Base-by-base conservation (phyloP, 2,888 invertebrate species). In the Drosophila nigritarsus region DNA sequence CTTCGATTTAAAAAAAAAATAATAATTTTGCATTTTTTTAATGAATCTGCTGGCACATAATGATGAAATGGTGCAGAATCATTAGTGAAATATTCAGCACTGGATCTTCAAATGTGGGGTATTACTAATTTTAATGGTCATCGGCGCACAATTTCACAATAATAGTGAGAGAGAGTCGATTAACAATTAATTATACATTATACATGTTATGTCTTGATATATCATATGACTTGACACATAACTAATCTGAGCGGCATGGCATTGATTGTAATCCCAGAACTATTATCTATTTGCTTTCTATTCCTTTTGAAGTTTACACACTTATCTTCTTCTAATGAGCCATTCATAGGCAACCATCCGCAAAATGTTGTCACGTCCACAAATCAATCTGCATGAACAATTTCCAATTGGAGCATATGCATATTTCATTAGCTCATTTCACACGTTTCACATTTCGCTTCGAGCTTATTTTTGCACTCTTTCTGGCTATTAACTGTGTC, bases 61-160 rank as follows among this genome's bases (percentile, higher is more conserved):
- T 83, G 64, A 72, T 71, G n/a, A 78, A 78, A 73, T 84, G 64
- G 51, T 71, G 82, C 65, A 71, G 53, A 81, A 76, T 79, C 82
- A 83, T 86, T 83, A 86, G 66, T 56, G 36, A 48, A 60, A 65
- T 65, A 64, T 67, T 62, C 40, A 63, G 45, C 72, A 69, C 74
- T 68, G 58, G 45, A 24, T 59, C 59, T 45, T 72, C 54, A 65
- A 66, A 78, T 65, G 49, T 78, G 38, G 72, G 75, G 53, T 83
- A 78, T 65, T n/a, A 58, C 70, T 51, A 71, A 83, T 83, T 65
- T 62, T 50, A 42, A 65, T 60, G 18, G 38, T 20, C 15, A 5
- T 9, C 40, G 5, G n/a, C 15, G 9, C 6, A 32, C 18, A 45
- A 20, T 24, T 24, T 36, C 2, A 24, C 15, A 36, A 32, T 24